Base-by-base conservation (phyloP, 2,888 invertebrate species). In the Phyto melanocephala region DNA sequence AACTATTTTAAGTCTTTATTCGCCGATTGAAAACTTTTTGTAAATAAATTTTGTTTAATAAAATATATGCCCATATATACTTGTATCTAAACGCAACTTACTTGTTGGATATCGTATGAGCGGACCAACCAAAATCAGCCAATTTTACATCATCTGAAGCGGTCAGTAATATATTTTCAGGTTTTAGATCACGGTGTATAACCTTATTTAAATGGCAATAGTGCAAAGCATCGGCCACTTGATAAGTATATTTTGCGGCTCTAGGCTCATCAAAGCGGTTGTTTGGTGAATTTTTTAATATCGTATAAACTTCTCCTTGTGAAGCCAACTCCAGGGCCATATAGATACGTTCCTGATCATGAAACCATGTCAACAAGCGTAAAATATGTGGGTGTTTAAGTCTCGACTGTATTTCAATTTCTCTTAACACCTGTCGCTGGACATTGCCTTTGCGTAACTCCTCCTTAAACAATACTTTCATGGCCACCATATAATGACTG, bases 61-160 rank as follows among this genome's bases (percentile, higher is more conserved):
- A n/a, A n/a, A n/a, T n/a, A n/a, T n/a, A n/a, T n/a, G n/a, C n/a
- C n/a, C n/a, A n/a, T n/a, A n/a, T n/a, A n/a, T n/a, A n/a, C n/a
- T n/a, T n/a, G n/a, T n/a, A n/a, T 28, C 28, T 28, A 28, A 28
- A 37, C 22, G 7, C 50, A 52, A 85, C 88, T 88, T 90, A 94
- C 94, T 93, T 94, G 86, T 94, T 94, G 10, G 95, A 95, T 3
- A 96, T 96, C 0, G 98, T 96, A 91, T 98, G 98, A 1, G 98
- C 97, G 0, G 98, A 97, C 98, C 98, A 98, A 0, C 98, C 98
- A 92, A 98, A 98, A 91, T 98, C 98, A 3, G 97, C 97, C 72
- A 98, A 92, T 90, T 97, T 97, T 0, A 98, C 92, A 87, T 97
- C 95, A 75, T 95, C 96, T 68, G 93, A 93, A 33, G 93, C 92